These are phyloP conservation scores for Porites lutea DNA, from an alignment of 64 coral and sea anemone genomes.

Conservation along the genomic window DNA sequence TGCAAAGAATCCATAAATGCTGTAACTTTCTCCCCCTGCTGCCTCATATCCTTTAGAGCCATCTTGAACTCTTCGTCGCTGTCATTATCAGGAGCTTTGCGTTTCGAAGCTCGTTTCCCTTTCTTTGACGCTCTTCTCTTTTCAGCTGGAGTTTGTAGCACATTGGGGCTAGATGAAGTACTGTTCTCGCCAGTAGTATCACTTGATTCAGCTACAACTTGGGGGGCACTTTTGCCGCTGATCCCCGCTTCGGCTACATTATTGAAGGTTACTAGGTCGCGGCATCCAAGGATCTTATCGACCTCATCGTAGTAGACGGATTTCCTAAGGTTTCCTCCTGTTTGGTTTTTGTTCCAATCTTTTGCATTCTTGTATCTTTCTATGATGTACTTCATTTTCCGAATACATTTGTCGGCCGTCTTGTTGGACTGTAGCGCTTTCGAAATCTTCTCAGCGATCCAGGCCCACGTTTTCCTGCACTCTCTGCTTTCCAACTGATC, in stretches of 20 bases:
- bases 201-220: constrained; percentile 35
- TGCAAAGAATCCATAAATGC: no score
- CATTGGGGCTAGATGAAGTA: constrained; percentile 6
- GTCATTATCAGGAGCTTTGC: constrained; percentile 6
- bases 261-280: constrained; percentile 54
- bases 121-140: constrained; percentile 7
- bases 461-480: constrained; percentile 46
- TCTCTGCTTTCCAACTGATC: constrained; percentile 47
- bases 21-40: neutral
- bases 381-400: constrained; percentile 79
- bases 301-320: constrained; percentile 61
- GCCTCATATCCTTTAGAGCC: neutral
- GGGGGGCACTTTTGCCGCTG: constrained; percentile 22
- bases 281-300: constrained; percentile 63
- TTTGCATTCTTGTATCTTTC: constrained; percentile 61
- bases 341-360: constrained; percentile 75
- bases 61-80: constrained; percentile 1
- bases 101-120: constrained; percentile 6
- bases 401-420: constrained; percentile 60
- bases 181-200: constrained; percentile 6
- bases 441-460: constrained; percentile 50
- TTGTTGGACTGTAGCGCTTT: constrained; percentile 52
- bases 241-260: constrained; percentile 62
- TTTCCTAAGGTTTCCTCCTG: constrained; percentile 50
- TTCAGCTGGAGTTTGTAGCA: constrained; percentile 1